Base-by-base conservation (phyloP, 2,113 vertebrate species). In the Verasper variegatus region DNA sequence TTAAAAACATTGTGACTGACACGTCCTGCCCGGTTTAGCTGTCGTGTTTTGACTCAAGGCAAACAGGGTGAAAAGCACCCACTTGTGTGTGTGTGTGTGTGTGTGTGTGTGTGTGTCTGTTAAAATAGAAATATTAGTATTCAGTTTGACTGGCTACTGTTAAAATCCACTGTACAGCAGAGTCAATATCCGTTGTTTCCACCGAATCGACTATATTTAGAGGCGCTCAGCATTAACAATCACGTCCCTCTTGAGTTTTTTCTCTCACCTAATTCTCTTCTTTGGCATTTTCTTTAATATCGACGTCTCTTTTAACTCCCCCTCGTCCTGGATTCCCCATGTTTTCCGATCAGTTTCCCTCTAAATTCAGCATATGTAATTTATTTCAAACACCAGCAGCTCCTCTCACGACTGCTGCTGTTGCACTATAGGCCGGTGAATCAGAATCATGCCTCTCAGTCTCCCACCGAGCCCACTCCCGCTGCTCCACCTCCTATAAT, bases 401-500 rank as follows among this genome's bases (percentile, higher is more conserved):
- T 66, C 64, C 11, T 78, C 81, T 71, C 86, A 80, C 81, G 79
- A 81, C 71, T 26, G 56, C 62, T 64, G 54, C 79, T 68, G 71
- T 78, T 74, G 65, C 24, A 64, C 78, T 56, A 17, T 18, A 55
- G 80, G 74, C 69, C 58, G 52, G 70, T 78, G 76, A 88, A 86
- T 88, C 74, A 72, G 76, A 88, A 86, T 87, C 71, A 70, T 71
- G 79, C 57, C 62, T 83, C 88, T 88, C 71, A 59, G 82, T 84
- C 91, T 86, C 90, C 90, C 75, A 68, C 85, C 20, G 82, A 82
- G 89, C 68, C 60, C 73, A 74, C 85, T 89, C 88, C 89, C 54
- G 85, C 85, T 88, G 86, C 88, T 88, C 85, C 87, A 89, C 92
- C 90, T 90, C 84, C 83, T 81, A 83, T 94, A 92, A 94, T 94